Evolutionary conservation across 2,797 vertebrate genomes (phyloP).

Genomic region (Pempheris klunzingeri): DNA sequence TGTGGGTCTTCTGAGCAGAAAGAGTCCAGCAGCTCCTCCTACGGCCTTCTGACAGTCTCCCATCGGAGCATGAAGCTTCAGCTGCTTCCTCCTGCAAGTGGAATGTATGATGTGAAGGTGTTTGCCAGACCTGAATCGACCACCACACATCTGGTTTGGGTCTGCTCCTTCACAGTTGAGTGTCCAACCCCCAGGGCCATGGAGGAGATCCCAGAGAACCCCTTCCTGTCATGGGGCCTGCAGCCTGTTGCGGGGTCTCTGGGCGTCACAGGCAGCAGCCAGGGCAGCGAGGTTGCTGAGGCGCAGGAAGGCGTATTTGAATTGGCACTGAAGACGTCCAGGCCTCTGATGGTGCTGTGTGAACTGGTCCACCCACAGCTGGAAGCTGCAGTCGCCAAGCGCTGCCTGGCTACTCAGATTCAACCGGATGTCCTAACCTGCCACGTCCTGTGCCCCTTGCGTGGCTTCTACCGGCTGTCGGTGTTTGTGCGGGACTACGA

Average conservation of each 20-base stretch:
- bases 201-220: conserved; percentile 85
- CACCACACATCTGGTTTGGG: conserved; percentile 79
- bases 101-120: conserved; percentile 86
- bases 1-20: conserved; percentile 66
- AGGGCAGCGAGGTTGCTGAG: conserved; percentile 70
- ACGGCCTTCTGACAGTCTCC: conserved; percentile 81
- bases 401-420: conserved; percentile 86
- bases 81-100: conserved; percentile 80
- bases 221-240: conserved; percentile 87
- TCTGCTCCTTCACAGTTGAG: conserved; percentile 88
- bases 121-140: conserved; percentile 80
- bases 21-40: conserved; percentile 68
- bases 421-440: conserved; percentile 81
- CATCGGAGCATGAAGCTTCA: conserved; percentile 83
- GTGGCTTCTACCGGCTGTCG: conserved; percentile 85
- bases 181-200: conserved; percentile 70
- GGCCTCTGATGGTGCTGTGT: conserved; percentile 81
- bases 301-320: conserved; percentile 74
- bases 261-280: conserved; percentile 79
- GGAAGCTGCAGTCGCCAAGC: conserved; percentile 75
- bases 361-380: conserved; percentile 82
- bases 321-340: conserved; percentile 79
- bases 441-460: conserved; percentile 81
- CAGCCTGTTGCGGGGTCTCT: conserved; percentile 71
- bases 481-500: conserved; percentile 86